Evolutionary conservation across 2,888 invertebrate genomes (phyloP), one percentile per base, ranked within the genome.

Genomic region (Tuberolachnus salignus): DNA sequence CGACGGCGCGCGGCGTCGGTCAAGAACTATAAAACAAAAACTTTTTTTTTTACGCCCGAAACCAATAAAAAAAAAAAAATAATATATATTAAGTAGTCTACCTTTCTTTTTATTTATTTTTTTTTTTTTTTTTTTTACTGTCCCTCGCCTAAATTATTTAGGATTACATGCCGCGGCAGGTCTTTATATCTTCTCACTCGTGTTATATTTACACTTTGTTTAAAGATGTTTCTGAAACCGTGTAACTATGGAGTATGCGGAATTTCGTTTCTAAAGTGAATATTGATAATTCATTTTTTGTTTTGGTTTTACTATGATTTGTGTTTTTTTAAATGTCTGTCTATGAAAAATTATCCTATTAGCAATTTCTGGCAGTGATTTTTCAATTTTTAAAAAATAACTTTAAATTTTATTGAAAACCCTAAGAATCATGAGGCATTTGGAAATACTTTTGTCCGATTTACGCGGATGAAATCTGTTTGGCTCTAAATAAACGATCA

Each of bases 21-120:
- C 71, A 71, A 71, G 71, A 71, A 59, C 57, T 57, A 57, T 46
- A 71, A 34, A 71, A 57, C 71, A 71, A 71, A 71, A 71, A 71
- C 21, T 57, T 59, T 59, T 67, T 34, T 34, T 55, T 71, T 71
- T 71, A 71, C 71, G 26, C 71, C 46, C n/a, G 57, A 71, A 57
- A 57, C 57, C 71, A 73, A 73, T 73, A 63, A 73, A 73, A 46
- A n/a, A n/a, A 49, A 49, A 49, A 13, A 1, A 49, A 72, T n/a
- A n/a, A n/a, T n/a, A n/a, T n/a, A 71, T 59, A 71, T 71, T 71
- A 71, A 71, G 71, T 59, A 46, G 23, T 26, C 23, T 59, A 59
- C 57, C 23, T 59, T 46, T 71, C 23, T 71, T 44, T 57, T 46
- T 46, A n/a, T n/a, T n/a, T n/a, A n/a, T n/a, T n/a, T n/a, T n/a